phyloP scores from a whole-genome alignment of 2,113 vertebrate genomes.

The Arenaria interpres region DNA sequence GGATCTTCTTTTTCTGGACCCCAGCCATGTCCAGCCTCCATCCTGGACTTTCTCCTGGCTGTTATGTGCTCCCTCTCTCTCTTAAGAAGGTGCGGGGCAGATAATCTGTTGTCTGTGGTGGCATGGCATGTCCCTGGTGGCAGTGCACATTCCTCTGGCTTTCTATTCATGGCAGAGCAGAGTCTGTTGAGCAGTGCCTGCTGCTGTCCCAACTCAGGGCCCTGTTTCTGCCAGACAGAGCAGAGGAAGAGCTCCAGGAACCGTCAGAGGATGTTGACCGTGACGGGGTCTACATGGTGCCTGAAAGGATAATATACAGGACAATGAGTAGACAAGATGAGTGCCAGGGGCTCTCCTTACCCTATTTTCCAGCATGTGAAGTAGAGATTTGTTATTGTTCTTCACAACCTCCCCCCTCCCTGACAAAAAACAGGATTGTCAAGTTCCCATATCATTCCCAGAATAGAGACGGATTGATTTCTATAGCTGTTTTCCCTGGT shows the following conservation, averaged over 20 bases:
- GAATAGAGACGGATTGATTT: not conserved
- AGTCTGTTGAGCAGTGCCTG: not conserved
- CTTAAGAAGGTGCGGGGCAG: not conserved
- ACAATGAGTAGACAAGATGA: not conserved
- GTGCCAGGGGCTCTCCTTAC: not conserved
- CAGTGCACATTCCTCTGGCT: not conserved
- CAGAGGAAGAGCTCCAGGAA: not conserved
- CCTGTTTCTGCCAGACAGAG: not conserved
- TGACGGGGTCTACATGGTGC: not conserved
- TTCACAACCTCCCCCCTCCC: not conserved
- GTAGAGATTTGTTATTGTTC: not conserved
- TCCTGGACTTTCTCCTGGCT: not conserved
- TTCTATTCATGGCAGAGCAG: not conserved
- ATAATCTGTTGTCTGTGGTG: not conserved
- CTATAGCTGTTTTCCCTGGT: not conserved
- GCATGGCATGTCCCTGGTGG: not conserved
- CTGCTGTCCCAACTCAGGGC: not conserved
- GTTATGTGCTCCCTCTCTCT: not conserved
- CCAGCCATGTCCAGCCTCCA: not conserved
- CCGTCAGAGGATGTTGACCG: not conserved
- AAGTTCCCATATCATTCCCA: not conserved
- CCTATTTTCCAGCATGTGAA: not conserved
- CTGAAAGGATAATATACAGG: not conserved
- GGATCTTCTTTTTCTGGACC: not conserved
- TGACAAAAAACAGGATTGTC: not conserved